Evolutionary conservation across 2,888 invertebrate genomes (phyloP).

Genomic region (Muschampia plurimacula): DNA sequence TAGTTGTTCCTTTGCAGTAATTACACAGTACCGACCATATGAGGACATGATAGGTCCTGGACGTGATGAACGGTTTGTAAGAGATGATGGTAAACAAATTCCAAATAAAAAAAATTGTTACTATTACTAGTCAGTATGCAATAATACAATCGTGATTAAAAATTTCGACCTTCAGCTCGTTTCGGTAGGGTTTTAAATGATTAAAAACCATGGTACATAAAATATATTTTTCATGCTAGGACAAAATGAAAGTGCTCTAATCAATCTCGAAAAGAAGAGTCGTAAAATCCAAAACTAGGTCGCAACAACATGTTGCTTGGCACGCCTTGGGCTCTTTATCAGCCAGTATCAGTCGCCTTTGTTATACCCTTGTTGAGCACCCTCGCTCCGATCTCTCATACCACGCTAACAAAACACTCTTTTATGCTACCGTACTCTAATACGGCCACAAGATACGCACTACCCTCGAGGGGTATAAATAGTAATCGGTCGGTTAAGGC

Average conservation of each 20-base stretch:
- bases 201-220: too few relatives aligned
- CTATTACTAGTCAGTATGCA: too few relatives aligned
- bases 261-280: conserved; percentile 6
- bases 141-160: too few relatives aligned
- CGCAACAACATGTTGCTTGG: conserved; percentile 67
- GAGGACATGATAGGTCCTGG: too few relatives aligned
- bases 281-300: conserved; percentile 53
- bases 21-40: too few relatives aligned
- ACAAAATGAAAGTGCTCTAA: neutral
- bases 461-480: conserved; percentile 22
- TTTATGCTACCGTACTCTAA: conserved; percentile 38
- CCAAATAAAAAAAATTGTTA: too few relatives aligned
- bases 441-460: conserved; percentile 25
- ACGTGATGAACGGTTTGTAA: too few relatives aligned
- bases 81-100: too few relatives aligned
- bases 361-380: conserved; percentile 56
- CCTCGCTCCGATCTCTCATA: conserved; percentile 60
- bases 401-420: conserved; percentile 47
- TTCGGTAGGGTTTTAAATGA: too few relatives aligned
- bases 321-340: conserved; percentile 57
- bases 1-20: too few relatives aligned
- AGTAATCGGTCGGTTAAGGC: conserved; percentile 18
- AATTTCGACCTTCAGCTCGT: too few relatives aligned
- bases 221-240: neutral
- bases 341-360: conserved; percentile 65